These are phyloP conservation scores for Liposcelis brunnea DNA, from an alignment of 2,888 invertebrate species.

Conservation along the genomic window DNA sequence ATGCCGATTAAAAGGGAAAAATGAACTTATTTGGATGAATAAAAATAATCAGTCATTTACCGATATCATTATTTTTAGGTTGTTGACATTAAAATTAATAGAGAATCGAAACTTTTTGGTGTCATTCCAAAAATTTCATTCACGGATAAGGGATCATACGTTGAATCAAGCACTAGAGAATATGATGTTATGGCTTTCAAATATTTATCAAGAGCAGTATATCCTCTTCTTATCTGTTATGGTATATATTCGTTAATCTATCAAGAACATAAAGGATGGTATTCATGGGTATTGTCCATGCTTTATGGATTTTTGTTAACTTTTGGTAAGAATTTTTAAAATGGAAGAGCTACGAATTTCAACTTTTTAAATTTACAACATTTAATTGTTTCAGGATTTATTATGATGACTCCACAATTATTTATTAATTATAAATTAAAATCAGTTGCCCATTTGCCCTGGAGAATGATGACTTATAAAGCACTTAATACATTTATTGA, in stretches of 20 bases:
- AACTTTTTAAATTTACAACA: too few relatives aligned
- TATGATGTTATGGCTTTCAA: conserved; percentile 93
- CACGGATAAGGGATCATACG: conserved; percentile 92
- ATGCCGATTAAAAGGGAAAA: too few relatives aligned
- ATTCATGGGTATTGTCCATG: conserved; percentile 92
- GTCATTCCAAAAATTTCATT: conserved; percentile 63
- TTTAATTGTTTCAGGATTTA: conserved; percentile 69
- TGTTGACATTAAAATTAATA: conserved; percentile 62
- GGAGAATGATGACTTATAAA: conserved; percentile 99
- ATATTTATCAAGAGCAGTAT: conserved; percentile 91
- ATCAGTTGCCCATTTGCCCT: conserved; percentile 96
- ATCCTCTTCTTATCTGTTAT: conserved; percentile 85
- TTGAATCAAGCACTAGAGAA: conserved; percentile 78
- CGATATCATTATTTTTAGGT: conserved; percentile 28
- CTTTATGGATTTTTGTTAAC: conserved; percentile 94
- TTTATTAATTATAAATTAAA: conserved; percentile 99
- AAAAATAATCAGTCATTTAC: too few relatives aligned
- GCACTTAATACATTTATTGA: conserved; percentile 99
- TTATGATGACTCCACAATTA: conserved; percentile 99
- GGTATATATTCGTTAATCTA: conserved; percentile 89
- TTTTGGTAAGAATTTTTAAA: conserved; percentile 36
- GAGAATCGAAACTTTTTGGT: conserved; percentile 56
- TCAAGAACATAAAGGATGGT: conserved; percentile 97
- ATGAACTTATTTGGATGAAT: too few relatives aligned
- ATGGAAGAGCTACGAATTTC: too few relatives aligned